Percentiles rank a stretch among this genome's conserved stretches.
Conservation (phyloP, 2,888 invertebrate genomes). For the Plebejus melissa region DNA sequence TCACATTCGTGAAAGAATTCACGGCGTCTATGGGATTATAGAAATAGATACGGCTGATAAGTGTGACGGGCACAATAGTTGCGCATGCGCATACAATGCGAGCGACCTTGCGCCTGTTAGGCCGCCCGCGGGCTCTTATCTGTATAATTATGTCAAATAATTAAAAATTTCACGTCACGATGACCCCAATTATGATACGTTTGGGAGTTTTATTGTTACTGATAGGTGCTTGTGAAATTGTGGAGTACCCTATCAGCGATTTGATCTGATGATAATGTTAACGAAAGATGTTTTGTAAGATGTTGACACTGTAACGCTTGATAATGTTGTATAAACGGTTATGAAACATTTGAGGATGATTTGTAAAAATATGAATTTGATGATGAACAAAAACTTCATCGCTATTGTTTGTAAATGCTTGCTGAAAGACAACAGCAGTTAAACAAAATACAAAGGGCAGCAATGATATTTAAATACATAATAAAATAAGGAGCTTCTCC, state of each 20-base stretch:
- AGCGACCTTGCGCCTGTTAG: constrained; percentile 60
- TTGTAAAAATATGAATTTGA: background rate
- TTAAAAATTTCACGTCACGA: constrained; percentile 8
- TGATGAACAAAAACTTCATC: background rate
- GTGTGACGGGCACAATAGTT: constrained; percentile 40
- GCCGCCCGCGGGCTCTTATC: constrained; percentile 27
- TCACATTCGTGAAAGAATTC: constrained; percentile 36
- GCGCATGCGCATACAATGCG: constrained; percentile 43
- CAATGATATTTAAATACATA: no score
- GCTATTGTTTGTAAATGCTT: no score
- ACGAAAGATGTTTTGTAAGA: background rate
- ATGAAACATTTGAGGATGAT: background rate
- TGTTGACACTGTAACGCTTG: background rate
- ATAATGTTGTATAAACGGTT: background rate
- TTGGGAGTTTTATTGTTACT: constrained; percentile 35
- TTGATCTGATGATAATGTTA: background rate
- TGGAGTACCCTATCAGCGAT: background rate
- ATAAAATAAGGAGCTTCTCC: background rate
- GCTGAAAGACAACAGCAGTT: no score
- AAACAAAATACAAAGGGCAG: no score
- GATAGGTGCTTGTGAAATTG: constrained; percentile 17
- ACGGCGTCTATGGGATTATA: constrained; percentile 31
- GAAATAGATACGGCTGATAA: constrained; percentile 33
- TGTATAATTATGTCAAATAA: constrained; percentile 22
- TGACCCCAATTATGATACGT: constrained; percentile 26